Base-by-base conservation (phyloP, 2,888 invertebrate species). In the Platynereis dumerilii region DNA sequence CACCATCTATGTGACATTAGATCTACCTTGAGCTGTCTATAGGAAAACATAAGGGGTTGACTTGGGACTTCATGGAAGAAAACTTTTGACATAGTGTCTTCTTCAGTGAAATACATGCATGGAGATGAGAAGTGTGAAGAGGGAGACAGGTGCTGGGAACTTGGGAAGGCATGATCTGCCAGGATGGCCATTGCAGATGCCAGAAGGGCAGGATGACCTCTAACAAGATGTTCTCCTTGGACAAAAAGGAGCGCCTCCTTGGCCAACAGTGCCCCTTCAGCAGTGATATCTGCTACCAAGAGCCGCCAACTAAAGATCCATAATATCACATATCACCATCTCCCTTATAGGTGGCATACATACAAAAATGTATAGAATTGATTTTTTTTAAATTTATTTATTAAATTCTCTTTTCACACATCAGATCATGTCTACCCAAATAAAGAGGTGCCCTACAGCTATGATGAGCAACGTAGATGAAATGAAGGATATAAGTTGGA, bases 151-250 rank as follows among this genome's bases (percentile, higher is more conserved):
- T 70, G 70, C 54, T n/a, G n/a, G n/a, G n/a, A n/a, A n/a, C n/a
- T n/a, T 28, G 44, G 10, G 63, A 60, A 12, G 64, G 66, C 7
- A 66, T 70, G 64, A 2, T 24, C 15, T 70, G 70, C 54, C 42
- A 39, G 29, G 48, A 58, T 2, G 70, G 64, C 3, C 27, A 28
- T n/a, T 70, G 70, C 53, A 55, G 59, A 10, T 70, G 70, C 44
- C 53, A 56, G 7, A 26, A 12, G 29, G 70, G 68, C 17, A 54
- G 48, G 20, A 60, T 68, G 67, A 61, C 67, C 27, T 22, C 56
- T 28, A 68, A 70, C 56, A 54, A 59, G 17, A 56, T 26, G 42
- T 65, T 64, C 58, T 70, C 68, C 57, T 53, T 70, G 24, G 59
- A 64, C 34, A 28, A 60, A 17, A 34, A 54, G 15, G 61, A 66